These are phyloP conservation scores for Centropyge bicolor DNA, from an alignment of 2,797 vertebrate species.

Conservation along the genomic window DNA sequence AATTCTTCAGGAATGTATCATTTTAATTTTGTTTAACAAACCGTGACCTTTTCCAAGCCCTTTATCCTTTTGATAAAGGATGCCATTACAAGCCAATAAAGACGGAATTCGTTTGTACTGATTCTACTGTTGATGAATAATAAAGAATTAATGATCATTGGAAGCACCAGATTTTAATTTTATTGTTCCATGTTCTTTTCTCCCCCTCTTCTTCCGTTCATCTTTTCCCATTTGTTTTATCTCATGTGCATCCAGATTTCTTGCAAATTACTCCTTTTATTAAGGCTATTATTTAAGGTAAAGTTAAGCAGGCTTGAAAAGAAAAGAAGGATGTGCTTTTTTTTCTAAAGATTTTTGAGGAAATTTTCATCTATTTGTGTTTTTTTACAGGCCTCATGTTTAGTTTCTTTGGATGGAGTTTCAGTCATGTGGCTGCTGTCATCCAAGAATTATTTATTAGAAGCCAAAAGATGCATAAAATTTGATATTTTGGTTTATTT, in stretches of 20 bases:
- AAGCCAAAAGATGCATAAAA: neutral
- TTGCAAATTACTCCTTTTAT: neutral
- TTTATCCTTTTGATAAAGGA: conserved; percentile 67
- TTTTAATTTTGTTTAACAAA: conserved; percentile 81
- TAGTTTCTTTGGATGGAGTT: neutral
- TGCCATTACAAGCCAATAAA: conserved; percentile 78
- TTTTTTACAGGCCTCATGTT: neutral
- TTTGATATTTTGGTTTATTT: neutral
- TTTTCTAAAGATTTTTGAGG: neutral
- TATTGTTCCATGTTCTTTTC: conserved; percentile 11
- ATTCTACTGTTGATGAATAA: conserved; percentile 72
- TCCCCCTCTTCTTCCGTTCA: neutral
- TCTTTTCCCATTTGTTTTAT: neutral
- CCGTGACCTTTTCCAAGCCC: conserved; percentile 70
- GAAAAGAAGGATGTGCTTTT: neutral
- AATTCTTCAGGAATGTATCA: conserved; percentile 82
- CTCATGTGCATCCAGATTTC: neutral
- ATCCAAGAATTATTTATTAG: neutral
- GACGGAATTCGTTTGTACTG: conserved; percentile 70
- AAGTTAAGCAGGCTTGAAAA: neutral
- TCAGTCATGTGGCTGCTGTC: neutral
- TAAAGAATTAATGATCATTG: conserved; percentile 65
- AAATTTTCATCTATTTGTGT: neutral
- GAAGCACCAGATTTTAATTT: conserved; percentile 45
- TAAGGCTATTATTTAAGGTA: neutral